Base-by-base conservation (phyloP, 2,113 vertebrate genomes). In the Caloenas nicobarica region DNA sequence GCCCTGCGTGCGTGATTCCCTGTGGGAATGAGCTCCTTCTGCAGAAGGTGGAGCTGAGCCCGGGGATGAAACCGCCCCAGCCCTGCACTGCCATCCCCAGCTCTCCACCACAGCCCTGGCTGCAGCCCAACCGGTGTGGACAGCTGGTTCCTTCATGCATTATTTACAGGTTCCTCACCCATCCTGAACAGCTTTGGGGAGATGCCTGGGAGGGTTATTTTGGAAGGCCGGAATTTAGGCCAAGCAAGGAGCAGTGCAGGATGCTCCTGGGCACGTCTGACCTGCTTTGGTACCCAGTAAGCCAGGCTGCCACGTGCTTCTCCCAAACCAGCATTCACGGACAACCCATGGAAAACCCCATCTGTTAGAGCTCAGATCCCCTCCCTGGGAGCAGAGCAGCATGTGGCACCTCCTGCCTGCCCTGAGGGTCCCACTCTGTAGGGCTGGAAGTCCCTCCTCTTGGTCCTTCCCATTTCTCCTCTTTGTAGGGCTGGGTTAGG, bases 171-270 rank as follows among this genome's bases (percentile, higher is more conserved):
- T 81, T 70, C 84, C 81, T 92, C 61, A 60, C 56, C 42, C 89
- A 46, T 58, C 69, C 87, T 92, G 69, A 79, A 48, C 3, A 2
- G 5, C 78, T 60, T 4, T 60, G 70, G 38, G 61, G n/a, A 84
- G 60, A n/a, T 71, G 89, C 36, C 81, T 40, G 16, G 21, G 42
- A 73, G n/a, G 91, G 65, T 53, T 87, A 33, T 64, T 88, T 86
- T 61, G 86, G 73, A 91, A 91, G 61, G 57, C 78, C 78, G 61
- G 88, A 87, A 76, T 91, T 94, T 38, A 91, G 74, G 66, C 71
- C 23, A 50, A 88, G 62, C 23, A 60, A 76, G 53, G 81, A 77
- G 58, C 4, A 0, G 60, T 2, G 1, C 54, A 54, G 85, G 95
- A 91, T 78, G 81, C 73, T 94, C 50, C 46, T 0, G 0, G 72